Evolutionary conservation across 2,797 vertebrate species (phyloP), one percentile per base, ranked within the genome.

Genomic region (Myripristis jacobus): DNA sequence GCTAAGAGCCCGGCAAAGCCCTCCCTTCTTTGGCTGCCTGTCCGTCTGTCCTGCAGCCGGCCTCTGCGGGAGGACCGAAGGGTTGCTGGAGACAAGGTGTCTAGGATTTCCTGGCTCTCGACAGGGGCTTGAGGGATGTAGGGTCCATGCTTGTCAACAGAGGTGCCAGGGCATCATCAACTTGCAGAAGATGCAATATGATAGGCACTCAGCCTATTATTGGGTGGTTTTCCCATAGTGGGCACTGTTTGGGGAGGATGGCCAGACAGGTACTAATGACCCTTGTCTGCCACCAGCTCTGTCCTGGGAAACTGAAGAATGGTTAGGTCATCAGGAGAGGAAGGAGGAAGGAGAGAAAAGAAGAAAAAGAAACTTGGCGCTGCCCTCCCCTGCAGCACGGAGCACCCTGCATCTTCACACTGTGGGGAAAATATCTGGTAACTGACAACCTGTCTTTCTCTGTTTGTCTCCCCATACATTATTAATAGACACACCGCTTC

Each of bases 391-490:
- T 38, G 48, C 75, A 87, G 82, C 81, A 36, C 74, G 34, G 34
- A 72, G 50, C 48, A 74, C 82, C 52, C 76, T 77, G 57, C 43
- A 77, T 88, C 83, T 87, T 84, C 75, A 80, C 78, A 81, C 74
- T 25, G 22, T 22, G n/a, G 46, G 44, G 70, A 82, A 74, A 83
- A 80, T 79, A 86, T 79, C 68, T 89, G 82, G 77, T 83, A 87
- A 90, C 88, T 92, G 92, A 93, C 90, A 92, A 87, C 82, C 80
- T 90, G 87, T 89, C 88, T 86, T 74, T 82, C 70, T 90, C 64
- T 79, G 77, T 89, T 91, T 91, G 87, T 83, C 59, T 80, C 74
- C 62, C 61, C 46, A 75, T 94, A 90, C 92, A 94, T 94, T 91
- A 91, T 92, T 92, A 90, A 94, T 89, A 62, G 63, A 41, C 18